Conservation (phyloP, 2,888 invertebrate genomes). For the Leptarthrus brevirostris region DNA sequence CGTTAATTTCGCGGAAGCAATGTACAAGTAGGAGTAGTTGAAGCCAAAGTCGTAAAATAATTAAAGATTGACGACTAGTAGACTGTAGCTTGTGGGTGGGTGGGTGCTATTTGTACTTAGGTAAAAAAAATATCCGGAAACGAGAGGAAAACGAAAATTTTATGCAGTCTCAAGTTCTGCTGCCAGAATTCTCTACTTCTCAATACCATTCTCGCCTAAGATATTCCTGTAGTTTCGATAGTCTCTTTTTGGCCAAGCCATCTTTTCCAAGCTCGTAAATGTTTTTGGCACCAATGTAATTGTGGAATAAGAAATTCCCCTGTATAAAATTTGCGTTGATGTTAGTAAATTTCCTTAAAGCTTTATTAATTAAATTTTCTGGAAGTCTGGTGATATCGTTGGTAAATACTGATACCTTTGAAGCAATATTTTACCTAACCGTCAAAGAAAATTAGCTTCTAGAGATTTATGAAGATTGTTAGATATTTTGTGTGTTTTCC, state of each 20-base stretch:
- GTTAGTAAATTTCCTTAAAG: conserved; percentile 21
- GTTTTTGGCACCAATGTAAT: conserved; percentile 42
- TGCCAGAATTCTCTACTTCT: background rate
- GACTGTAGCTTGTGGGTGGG: background rate
- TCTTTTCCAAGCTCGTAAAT: conserved; percentile 1
- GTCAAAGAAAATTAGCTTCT: background rate
- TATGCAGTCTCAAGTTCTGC: background rate
- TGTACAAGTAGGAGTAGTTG: background rate
- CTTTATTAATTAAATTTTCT: conserved; percentile 44
- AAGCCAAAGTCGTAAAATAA: background rate
- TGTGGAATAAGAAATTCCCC: background rate
- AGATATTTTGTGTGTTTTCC: no score
- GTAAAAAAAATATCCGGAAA: background rate
- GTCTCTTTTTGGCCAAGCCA: background rate
- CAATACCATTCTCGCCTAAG: background rate
- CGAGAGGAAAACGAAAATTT: background rate
- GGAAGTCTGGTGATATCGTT: conserved; percentile 3
- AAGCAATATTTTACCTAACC: conserved; percentile 13
- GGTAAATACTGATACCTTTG: conserved; percentile 11
- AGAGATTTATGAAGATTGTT: background rate
- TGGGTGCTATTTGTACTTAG: background rate
- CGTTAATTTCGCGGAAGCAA: background rate
- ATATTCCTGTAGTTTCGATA: background rate
- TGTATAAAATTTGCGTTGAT: conserved; percentile 28
- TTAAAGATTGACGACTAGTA: background rate